Evolutionary conservation across 2,888 invertebrate species (phyloP), one percentile per base, ranked within the genome.

Genomic region (Tetragonisca angustula): DNA sequence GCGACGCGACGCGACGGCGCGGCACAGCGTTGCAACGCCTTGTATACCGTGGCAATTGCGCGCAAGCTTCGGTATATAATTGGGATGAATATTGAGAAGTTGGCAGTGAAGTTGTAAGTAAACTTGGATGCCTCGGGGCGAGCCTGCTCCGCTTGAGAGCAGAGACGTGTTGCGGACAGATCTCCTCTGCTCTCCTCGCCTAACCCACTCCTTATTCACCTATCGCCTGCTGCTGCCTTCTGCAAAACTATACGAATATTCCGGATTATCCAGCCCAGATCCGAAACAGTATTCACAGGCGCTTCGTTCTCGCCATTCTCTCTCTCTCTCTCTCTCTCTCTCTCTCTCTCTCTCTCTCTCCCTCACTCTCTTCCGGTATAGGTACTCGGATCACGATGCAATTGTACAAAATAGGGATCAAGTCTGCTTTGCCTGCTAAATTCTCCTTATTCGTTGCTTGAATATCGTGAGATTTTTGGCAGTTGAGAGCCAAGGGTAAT

Each of bases 1-100:
- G 43, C 52, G 52, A 52, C 19, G 19, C 17, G 52, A 0, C 9
- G 36, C 36, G 36, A 36, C 36, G 36, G 5, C 9, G 36, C 36
- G 36, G 9, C 6, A 36, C 36, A 9, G 69, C 82, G 62, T 56
- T 62, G 50, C 59, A 36, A 27, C 54, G 69, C 65, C 74, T 81
- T 83, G 81, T 76, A 82, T 81, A 84, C 84, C 65, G 69, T 86
- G 75, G 89, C 86, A 89, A 88, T 89, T 87, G 88, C 81, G 85
- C 87, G 68, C 78, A 73, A 79, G 86, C 83, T 85, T 89, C 83
- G 88, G 89, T 89, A 91, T 94, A 93, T 94, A 94, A 94, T 94
- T 94, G 93, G 92, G 92, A 94, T 94, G 94, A 94, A 94, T 94
- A 94, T 94, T 94, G 94, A 94, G 94, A 94, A 94, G 94, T 94